A percentile compares a stretch with the other conserved stretches of the same genome.
Evolutionary conservation across 2,888 invertebrate species (phyloP).

Genomic region (Thalpophila matura): DNA sequence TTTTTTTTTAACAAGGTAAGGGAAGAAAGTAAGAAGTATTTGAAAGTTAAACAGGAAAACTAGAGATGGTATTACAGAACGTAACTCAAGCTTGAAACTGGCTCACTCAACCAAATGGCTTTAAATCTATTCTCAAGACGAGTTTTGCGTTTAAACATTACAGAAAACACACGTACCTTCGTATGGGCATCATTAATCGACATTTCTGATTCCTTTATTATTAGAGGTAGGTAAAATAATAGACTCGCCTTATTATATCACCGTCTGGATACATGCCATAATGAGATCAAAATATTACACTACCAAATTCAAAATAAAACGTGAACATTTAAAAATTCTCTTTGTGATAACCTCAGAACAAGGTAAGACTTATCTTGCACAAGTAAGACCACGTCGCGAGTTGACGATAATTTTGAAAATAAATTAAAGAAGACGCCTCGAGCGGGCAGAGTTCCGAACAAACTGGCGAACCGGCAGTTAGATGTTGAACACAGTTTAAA

Average conservation of each 20-base stretch:
- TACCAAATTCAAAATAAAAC: background rate
- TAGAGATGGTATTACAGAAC: no score
- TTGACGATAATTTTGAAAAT: slow-evolving; percentile 82
- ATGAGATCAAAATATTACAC: background rate
- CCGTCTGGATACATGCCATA: no score
- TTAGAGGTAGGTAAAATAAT: no score
- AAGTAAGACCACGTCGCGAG: slow-evolving; percentile 64
- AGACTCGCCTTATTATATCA: no score
- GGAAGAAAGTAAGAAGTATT: background rate
- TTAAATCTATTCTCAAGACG: no score
- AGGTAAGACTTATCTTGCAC: slow-evolving; percentile 63
- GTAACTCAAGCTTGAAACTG: no score
- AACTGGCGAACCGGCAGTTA: slow-evolving; percentile 75
- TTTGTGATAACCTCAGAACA: slow-evolving; percentile 30
- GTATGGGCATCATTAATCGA: no score
- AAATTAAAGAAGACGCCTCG: slow-evolving; percentile 83
- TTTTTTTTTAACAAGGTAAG: background rate
- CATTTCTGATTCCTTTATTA: no score
- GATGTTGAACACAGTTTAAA: slow-evolving; percentile 76
- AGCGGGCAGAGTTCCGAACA: slow-evolving; percentile 76
- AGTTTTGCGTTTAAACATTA: no score
- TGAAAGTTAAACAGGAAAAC: background rate
- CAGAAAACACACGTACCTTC: no score
- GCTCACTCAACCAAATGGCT: no score
- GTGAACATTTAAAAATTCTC: background rate